Conservation (phyloP, 2,113 vertebrate genomes). For the Myiagra hebetior region DNA sequence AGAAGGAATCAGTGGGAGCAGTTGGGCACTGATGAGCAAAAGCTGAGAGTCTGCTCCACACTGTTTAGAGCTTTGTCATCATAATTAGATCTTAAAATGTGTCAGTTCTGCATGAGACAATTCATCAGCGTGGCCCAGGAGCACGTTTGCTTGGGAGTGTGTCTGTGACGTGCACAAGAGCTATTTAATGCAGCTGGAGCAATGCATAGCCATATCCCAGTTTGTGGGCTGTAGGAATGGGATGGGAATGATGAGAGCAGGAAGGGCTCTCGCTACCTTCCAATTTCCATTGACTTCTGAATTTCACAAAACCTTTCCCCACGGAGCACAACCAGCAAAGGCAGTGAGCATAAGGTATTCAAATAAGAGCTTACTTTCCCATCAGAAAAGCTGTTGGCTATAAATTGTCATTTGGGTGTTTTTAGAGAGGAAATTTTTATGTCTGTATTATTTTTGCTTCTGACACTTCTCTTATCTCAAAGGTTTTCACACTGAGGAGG, state of each 20-base stretch:
- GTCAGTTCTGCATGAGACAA: conserved; percentile 13
- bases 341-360: neutral
- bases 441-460: neutral
- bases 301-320: neutral
- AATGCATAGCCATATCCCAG: neutral
- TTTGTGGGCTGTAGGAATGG: neutral
- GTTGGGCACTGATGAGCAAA: conserved; percentile 10
- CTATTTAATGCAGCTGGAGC: neutral
- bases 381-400: neutral
- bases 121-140: neutral
- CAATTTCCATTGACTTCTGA: neutral
- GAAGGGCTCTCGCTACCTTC: neutral
- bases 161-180: neutral
- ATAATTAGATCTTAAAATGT: conserved; percentile 42
- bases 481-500: neutral
- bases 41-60: neutral
- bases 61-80: conserved; percentile 6
- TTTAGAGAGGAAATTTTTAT: neutral
- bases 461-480: neutral
- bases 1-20: conserved; percentile 10
- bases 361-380: neutral
- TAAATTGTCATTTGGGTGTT: neutral
- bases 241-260: neutral
- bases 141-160: neutral
- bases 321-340: neutral